Base-by-base conservation (phyloP, 1,140 invertebrate genomes). In the Diuraphis noxia region DNA sequence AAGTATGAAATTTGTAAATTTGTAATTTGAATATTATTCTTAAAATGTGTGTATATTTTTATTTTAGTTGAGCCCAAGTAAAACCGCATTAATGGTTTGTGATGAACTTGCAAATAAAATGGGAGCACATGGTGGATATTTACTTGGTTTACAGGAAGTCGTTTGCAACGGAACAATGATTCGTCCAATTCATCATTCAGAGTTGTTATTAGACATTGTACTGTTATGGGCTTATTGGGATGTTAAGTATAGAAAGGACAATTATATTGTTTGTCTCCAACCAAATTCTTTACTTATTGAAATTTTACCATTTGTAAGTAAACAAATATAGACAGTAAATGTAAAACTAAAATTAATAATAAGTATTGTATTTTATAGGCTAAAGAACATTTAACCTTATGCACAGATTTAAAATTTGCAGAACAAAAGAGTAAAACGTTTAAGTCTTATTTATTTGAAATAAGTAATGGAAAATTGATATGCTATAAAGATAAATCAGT, bases 161-260 rank as follows among this genome's bases (percentile, higher is more conserved):
- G 96, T 97, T 91, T 95, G 97, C 92, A 95, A 95, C 92, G 96
- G 96, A 52, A 94, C 95, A 30, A 93, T 98, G 93, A 95, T 95
- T 91, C 94, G 98, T 13, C 96, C 97, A 0, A 94, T 98, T 30
- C 97, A 98, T 94, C 95, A 97, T 92, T 95, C 95, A 49, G 97
- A 98, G 93, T 95, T 96, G 91, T 95, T 98, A 23, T 94, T 98
- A 21, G 95, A 96, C 92, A 95, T 95, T 8, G 95, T 95, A 0
- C 94, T 96, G 13, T 95, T 96, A 79, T 98, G 97, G 97, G 96
- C 96, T 1, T 96, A 97, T 92, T 98, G 97, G 97, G 96, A 97
- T 81, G 95, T 97, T 85, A 95, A 95, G 8, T 97, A 98, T 93
- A 94, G 97, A 34, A 97, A 96, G 93, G 95, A 97, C 92, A 98